Evolutionary conservation across 53 echinoderm and acorn worm genomes (phyloP).

Genomic region (Apostichopus leukothele): DNA sequence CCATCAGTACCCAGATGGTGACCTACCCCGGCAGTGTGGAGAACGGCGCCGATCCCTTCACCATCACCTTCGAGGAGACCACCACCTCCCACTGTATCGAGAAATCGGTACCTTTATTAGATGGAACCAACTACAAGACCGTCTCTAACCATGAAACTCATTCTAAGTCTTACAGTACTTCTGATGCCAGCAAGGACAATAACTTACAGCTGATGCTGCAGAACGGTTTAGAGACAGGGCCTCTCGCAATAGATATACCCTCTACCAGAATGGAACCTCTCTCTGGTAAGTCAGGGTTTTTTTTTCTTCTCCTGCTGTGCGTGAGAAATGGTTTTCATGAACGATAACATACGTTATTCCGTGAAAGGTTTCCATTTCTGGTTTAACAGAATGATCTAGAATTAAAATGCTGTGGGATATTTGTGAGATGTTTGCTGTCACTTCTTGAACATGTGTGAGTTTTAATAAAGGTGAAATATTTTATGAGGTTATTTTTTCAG

Average conservation of each 20-base stretch:
- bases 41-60: slow-evolving; percentile 69
- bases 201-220: slow-evolving; percentile 77
- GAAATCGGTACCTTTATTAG: slow-evolving; percentile 82
- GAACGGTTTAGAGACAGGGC: slow-evolving; percentile 79
- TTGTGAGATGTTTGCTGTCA: no score
- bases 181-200: slow-evolving; percentile 81
- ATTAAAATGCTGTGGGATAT: no score
- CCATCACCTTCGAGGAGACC: slow-evolving; percentile 94
- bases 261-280: slow-evolving; percentile 52
- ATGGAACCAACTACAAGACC: slow-evolving; percentile 88
- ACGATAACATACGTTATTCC: no score
- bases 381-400: no score
- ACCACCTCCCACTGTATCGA: slow-evolving; percentile 88
- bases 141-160: slow-evolving; percentile 85
- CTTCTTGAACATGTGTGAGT: no score
- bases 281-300: slow-evolving; percentile 42
- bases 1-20: slow-evolving; percentile 69
- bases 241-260: slow-evolving; percentile 90
- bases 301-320: no score
- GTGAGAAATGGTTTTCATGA: no score
- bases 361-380: background rate
- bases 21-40: slow-evolving; percentile 65
- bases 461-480: no score
- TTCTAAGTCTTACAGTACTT: slow-evolving; percentile 90
- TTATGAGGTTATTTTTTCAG: no score